phyloP scores from a whole-genome alignment of 1,140 invertebrate genomes.

The Chrysomallon squamiferum region DNA sequence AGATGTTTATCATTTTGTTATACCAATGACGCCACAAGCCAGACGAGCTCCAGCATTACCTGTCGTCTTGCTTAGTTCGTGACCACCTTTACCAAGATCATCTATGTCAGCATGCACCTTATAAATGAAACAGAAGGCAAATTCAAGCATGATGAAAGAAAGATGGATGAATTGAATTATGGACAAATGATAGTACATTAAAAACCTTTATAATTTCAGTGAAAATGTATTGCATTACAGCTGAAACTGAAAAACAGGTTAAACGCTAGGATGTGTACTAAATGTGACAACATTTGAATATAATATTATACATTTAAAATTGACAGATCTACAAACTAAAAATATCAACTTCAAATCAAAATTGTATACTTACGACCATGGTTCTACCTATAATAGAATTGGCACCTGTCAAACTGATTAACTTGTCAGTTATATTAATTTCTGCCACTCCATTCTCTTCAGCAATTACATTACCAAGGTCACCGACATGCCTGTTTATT shows the following conservation, averaged over 20 bases:
- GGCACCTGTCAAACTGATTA: conserved; percentile 77
- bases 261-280: too few relatives aligned
- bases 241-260: too few relatives aligned
- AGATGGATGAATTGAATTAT: too few relatives aligned
- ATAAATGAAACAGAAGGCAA: background rate
- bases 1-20: conserved; percentile 59
- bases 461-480: conserved; percentile 89
- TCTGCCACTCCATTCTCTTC: conserved; percentile 75
- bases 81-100: conserved; percentile 92
- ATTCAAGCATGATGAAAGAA: too few relatives aligned
- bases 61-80: conserved; percentile 92
- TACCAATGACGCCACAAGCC: conserved; percentile 97
- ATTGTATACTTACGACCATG: conserved; percentile 64
- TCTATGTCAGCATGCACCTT: conserved; percentile 88
- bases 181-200: too few relatives aligned
- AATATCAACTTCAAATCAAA: too few relatives aligned
- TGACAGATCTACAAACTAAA: too few relatives aligned
- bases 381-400: conserved; percentile 88
- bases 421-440: conserved; percentile 78
- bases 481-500: conserved; percentile 78
- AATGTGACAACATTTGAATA: too few relatives aligned
- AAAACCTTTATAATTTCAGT: too few relatives aligned
- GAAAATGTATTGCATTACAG: too few relatives aligned
- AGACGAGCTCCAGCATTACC: conserved; percentile 96
- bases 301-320: too few relatives aligned